These are phyloP conservation scores for Nesoenas mayeri DNA, from an alignment of 2,113 vertebrate genomes.

Conservation along the genomic window DNA sequence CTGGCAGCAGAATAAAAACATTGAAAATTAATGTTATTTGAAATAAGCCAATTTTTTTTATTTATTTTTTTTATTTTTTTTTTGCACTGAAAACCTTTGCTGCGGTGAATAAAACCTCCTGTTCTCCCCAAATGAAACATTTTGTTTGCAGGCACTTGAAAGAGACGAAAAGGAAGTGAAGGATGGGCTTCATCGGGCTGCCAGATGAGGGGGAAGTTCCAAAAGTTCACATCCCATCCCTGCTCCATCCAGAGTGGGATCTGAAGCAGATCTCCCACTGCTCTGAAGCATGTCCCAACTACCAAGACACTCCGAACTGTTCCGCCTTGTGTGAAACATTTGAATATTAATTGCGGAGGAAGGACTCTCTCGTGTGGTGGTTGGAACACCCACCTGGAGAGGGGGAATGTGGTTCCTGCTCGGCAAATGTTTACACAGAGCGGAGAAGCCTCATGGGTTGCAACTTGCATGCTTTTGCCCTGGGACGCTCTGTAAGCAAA, in stretches of 20 bases:
- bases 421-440: slow-evolving; percentile 35
- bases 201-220: slow-evolving; percentile 62
- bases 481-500: background rate
- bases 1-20: slow-evolving; percentile 50
- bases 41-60: background rate
- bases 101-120: background rate
- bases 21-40: background rate
- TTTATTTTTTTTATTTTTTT: background rate
- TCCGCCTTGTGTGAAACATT: slow-evolving; percentile 19
- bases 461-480: slow-evolving; percentile 9
- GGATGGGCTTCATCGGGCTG: slow-evolving; percentile 31
- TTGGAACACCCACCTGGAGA: slow-evolving; percentile 60
- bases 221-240: slow-evolving; percentile 54
- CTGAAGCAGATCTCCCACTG: slow-evolving; percentile 8
- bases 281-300: slow-evolving; percentile 27
- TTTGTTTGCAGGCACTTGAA: slow-evolving; percentile 53
- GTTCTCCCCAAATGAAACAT: background rate
- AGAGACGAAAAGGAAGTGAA: slow-evolving; percentile 40
- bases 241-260: background rate
- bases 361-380: background rate
- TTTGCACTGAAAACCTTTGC: background rate
- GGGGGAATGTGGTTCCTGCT: slow-evolving; percentile 4
- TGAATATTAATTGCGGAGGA: background rate
- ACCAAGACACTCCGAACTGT: slow-evolving; percentile 12
- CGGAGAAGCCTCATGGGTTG: slow-evolving; percentile 2